Base-by-base conservation (phyloP, 2,888 invertebrate genomes). In the Hydropsyche betteni region DNA sequence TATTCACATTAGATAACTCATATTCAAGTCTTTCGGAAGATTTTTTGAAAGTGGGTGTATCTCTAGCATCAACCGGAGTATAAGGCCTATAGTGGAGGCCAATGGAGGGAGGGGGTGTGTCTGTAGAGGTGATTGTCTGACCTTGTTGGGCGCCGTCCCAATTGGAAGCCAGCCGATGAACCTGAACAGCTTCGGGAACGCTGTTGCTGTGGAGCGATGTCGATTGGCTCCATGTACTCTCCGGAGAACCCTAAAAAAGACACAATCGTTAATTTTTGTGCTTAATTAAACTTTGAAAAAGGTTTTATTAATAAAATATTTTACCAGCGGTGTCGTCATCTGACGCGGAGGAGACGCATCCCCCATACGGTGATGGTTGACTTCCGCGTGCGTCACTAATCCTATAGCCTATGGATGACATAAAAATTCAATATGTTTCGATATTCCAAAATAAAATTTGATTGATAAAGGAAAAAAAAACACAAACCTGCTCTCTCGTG, bases 341-440 rank as follows among this genome's bases (percentile, higher is more conserved):
- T 84, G 88, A 88, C 84, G 88, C 87, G 85, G 88, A 88, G 85
- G 88, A 88, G 86, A 88, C 85, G 86, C 87, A 86, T 86, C 87
- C 87, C 85, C 87, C 86, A 82, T 86, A 86, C 84, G 87, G 86
- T 85, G 86, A 87, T 87, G 88, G 85, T 88, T 88, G 87, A 88
- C 88, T 86, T 88, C 88, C 82, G 87, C 88, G 86, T 84, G 88
- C 80, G 87, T 88, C 87, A 88, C 87, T 81, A 87, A 82, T 82
- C 79, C 79, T 70, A 75, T 78, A 78, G 52, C 79, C 79, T 80
- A 68, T n/a, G 44, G 33, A 73, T 16, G 58, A 16, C 38, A 4
- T 33, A 1, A 51, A 50, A 50, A 44, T 16, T 50, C 10, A 51
- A 16, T 64, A 2, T 7, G 1, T 14, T 64, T 33, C 4, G 6